phyloP scores from a whole-genome alignment of 1,140 invertebrate species.

The Bombus soroeensis region DNA sequence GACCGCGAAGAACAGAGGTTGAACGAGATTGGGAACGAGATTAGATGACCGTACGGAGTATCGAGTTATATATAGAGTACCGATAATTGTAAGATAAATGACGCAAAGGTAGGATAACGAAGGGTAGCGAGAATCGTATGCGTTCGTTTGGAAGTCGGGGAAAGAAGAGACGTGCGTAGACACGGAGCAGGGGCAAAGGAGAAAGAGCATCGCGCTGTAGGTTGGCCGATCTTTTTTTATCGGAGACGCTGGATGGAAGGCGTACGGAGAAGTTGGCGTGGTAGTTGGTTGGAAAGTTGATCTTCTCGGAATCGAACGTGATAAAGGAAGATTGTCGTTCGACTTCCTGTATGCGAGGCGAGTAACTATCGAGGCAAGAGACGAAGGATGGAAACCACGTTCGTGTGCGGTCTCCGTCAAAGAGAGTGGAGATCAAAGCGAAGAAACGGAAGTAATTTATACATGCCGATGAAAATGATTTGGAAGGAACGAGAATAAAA shows the following conservation, averaged over 20 bases:
- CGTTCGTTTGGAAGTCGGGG: too few species aligned
- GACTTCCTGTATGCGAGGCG: constrained; percentile 9
- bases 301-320: background rate
- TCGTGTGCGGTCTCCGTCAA: constrained; percentile 24
- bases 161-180: background rate
- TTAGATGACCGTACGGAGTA: background rate
- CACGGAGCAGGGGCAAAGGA: background rate
- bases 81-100: background rate
- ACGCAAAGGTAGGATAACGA: too few species aligned
- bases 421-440: background rate
- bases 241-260: background rate
- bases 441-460: background rate
- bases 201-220: background rate
- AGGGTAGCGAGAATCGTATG: too few species aligned
- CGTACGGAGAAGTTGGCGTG: background rate
- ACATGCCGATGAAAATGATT: background rate
- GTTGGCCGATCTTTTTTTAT: background rate
- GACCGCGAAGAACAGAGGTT: too few species aligned
- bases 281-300: background rate
- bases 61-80: too few species aligned
- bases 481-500: background rate
- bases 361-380: constrained; percentile 21
- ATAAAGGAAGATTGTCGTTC: background rate
- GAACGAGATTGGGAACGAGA: too few species aligned
- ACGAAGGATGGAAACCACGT: background rate